A percentile compares a stretch with the other conserved stretches of the same genome.
These are phyloP conservation scores for Diabrotica undecimpunctata DNA, from an alignment of 1,140 invertebrate species.

Conservation along the genomic window DNA sequence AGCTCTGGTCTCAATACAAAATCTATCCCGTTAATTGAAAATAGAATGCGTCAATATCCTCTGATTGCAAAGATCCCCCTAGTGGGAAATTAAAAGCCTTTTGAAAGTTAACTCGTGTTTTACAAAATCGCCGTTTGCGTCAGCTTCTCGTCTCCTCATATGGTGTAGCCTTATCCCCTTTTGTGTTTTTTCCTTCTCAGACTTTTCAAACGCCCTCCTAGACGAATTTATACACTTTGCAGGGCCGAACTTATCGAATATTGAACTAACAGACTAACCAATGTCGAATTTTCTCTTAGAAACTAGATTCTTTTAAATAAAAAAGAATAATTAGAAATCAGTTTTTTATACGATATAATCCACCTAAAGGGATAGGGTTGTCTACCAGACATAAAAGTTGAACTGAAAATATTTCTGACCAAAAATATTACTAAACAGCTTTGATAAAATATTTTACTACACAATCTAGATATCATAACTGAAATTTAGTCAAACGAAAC, in stretches of 20 bases:
- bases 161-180: constrained; percentile 5
- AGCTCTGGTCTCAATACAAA: neutral
- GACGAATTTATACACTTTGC: neutral
- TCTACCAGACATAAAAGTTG: too few relatives aligned
- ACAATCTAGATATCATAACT: too few relatives aligned
- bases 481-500: too few relatives aligned
- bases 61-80: constrained; percentile 1
- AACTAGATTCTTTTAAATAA: too few relatives aligned
- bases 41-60: constrained; percentile 2
- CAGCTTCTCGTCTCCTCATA: constrained; percentile 7
- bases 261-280: too few relatives aligned
- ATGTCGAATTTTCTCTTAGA: too few relatives aligned
- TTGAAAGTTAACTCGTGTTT: constrained; percentile 20
- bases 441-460: too few relatives aligned
- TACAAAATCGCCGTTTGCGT: constrained; percentile 8
- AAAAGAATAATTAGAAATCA: too few relatives aligned
- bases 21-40: neutral
- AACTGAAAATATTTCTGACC: too few relatives aligned
- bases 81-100: constrained; percentile 15
- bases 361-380: too few relatives aligned
- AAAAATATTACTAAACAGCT: too few relatives aligned
- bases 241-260: neutral
- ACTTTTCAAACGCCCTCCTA: neutral
- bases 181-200: neutral
- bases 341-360: too few relatives aligned